Evolutionary conservation across 2,888 invertebrate genomes (phyloP).

Genomic region (Drosophila monieri): DNA sequence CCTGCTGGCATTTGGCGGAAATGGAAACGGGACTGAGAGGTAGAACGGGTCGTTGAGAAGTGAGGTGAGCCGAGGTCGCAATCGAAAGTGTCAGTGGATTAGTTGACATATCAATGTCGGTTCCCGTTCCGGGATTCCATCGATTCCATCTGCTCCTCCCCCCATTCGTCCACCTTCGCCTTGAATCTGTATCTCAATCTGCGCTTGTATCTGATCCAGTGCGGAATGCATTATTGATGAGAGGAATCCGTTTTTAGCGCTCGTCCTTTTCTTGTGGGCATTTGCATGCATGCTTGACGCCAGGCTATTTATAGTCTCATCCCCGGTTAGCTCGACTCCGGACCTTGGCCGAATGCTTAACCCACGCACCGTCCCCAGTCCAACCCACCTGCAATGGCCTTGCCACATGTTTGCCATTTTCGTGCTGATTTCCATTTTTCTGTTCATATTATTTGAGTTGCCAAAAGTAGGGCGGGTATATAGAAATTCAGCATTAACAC

Average conservation of each 20-base stretch:
- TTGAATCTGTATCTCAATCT: constrained; percentile 24
- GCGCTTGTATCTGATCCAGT: constrained; percentile 16
- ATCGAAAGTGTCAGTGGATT: constrained; percentile 62
- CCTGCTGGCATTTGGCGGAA: constrained; percentile 58
- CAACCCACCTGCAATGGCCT: constrained; percentile 23
- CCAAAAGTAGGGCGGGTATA: background rate
- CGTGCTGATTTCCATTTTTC: constrained; percentile 35
- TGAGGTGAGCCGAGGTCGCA: constrained; percentile 15
- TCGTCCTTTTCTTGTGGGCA: constrained; percentile 43
- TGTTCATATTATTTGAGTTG: constrained; percentile 1
- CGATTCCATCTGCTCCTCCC: background rate
- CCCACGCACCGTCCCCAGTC: background rate
- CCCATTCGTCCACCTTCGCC: constrained; percentile 5
- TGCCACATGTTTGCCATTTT: constrained; percentile 49
- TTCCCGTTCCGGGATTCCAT: constrained; percentile 26
- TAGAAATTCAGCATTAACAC: background rate
- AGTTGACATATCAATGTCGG: constrained; percentile 48
- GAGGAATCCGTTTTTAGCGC: constrained; percentile 39
- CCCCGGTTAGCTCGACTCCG: constrained; percentile 35
- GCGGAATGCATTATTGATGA: constrained; percentile 70
- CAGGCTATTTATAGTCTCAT: constrained; percentile 50
- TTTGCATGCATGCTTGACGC: constrained; percentile 57
- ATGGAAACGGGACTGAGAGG: background rate
- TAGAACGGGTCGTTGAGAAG: background rate
- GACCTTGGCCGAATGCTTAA: constrained; percentile 33